phyloP scores from a whole-genome alignment of 2,797 vertebrate species.

The Premnoplex brunnescens region DNA sequence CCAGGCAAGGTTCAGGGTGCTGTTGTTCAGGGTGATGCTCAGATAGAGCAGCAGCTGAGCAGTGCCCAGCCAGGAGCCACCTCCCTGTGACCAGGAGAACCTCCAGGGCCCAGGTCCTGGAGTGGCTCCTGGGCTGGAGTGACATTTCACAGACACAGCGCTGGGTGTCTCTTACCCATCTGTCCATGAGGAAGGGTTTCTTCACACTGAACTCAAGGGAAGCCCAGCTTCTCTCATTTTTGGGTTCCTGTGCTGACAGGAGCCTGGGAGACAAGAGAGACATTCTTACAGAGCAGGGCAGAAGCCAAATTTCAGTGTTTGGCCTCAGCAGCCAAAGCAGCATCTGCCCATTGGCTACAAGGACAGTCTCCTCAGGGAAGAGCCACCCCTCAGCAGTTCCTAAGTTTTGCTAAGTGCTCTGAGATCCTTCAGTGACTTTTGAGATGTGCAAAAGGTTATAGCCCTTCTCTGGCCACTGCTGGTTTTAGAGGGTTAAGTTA shows the following conservation, averaged over 20 bases:
- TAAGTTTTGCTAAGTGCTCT: not conserved
- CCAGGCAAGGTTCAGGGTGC: not conserved
- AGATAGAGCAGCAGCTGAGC: not conserved
- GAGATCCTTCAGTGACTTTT: not conserved
- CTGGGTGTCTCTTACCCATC: not conserved
- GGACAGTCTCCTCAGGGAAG: not conserved
- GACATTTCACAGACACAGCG: not conserved
- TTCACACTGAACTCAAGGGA: not conserved
- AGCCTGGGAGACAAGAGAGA: not conserved
- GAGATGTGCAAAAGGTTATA: not conserved
- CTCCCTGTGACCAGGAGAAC: not conserved
- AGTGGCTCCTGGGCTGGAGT: not conserved
- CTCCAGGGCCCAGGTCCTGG: not conserved
- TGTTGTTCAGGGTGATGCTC: not conserved
- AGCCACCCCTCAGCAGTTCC: not conserved
- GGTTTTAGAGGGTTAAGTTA: slow-evolving; percentile 33
- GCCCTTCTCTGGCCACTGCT: not conserved
- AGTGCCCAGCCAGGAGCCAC: not conserved
- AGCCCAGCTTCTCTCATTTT: not conserved
- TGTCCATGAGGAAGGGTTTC: not conserved
- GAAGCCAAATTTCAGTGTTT: not conserved
- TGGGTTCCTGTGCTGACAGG: not conserved
- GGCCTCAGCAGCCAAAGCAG: not conserved
- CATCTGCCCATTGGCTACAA: not conserved
- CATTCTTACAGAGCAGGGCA: not conserved